phyloP scores from a whole-genome alignment of 2,113 vertebrate species.

The Ia io region DNA sequence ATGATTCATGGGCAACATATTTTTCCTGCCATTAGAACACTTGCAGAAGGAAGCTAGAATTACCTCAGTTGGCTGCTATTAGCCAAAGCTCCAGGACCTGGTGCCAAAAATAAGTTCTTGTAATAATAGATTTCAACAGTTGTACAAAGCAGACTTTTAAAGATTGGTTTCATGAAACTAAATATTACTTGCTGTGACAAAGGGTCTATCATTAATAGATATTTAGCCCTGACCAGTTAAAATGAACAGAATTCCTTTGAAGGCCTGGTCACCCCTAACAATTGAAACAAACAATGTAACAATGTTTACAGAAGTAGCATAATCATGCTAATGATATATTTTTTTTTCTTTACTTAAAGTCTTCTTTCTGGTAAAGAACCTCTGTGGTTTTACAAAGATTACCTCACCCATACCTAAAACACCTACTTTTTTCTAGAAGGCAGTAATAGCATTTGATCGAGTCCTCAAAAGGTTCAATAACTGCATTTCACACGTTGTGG shows the following conservation, averaged over 20 bases:
- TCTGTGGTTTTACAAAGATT: not conserved
- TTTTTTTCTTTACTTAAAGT: not conserved
- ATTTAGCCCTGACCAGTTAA: not conserved
- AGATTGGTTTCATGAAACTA: constrained; percentile 54
- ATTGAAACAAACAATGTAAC: not conserved
- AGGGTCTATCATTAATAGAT: not conserved
- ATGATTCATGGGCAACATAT: constrained; percentile 28
- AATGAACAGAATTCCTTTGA: constrained; percentile 26
- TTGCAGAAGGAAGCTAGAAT: constrained; percentile 64
- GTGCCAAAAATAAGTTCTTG: constrained; percentile 61
- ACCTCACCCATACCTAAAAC: not conserved
- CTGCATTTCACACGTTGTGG: not conserved
- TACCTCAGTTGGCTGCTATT: constrained; percentile 58
- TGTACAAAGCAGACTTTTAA: constrained; percentile 60
- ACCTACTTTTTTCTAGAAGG: not conserved
- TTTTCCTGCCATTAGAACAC: constrained; percentile 43
- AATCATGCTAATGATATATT: not conserved
- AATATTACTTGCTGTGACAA: constrained; percentile 37
- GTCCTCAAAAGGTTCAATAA: not conserved
- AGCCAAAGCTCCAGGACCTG: constrained; percentile 35
- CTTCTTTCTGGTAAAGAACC: not conserved
- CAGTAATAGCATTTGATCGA: not conserved
- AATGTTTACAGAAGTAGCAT: constrained; percentile 1
- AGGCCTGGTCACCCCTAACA: too few species aligned
- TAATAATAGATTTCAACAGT: constrained; percentile 58